A percentile compares a stretch with the other conserved stretches of the same genome.
Evolutionary conservation across 2,113 vertebrate genomes (phyloP).

Genomic region (Nerophis lumbriciformis): DNA sequence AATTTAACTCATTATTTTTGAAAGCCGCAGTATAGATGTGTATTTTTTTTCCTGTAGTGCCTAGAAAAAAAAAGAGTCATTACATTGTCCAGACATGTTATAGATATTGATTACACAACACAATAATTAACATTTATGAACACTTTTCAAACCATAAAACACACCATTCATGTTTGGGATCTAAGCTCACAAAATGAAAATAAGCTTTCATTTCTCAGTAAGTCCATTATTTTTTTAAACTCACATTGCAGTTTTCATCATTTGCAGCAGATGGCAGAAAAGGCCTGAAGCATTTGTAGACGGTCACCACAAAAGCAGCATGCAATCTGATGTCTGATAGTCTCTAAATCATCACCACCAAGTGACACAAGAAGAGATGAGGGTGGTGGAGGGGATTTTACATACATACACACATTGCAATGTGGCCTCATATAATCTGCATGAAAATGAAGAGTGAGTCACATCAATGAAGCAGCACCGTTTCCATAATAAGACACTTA

Average conservation of each 20-base stretch:
- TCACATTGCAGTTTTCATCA: constrained; percentile 60
- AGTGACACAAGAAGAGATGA: constrained; percentile 25
- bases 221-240: constrained; percentile 23
- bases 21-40: too few species aligned
- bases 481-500: constrained; percentile 42
- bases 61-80: too few species aligned
- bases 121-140: neutral
- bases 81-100: too few species aligned
- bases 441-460: constrained; percentile 42
- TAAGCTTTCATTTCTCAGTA: constrained; percentile 18
- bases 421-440: constrained; percentile 58
- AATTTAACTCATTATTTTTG: too few species aligned
- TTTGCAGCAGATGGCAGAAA: constrained; percentile 69
- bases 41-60: too few species aligned
- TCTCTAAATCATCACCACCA: constrained; percentile 44
- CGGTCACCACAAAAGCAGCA: constrained; percentile 13
- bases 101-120: too few species aligned
- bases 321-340: constrained; percentile 45
- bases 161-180: neutral
- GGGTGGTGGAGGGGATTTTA: constrained; percentile 31
- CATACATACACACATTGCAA: constrained; percentile 51
- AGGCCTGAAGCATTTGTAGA: constrained; percentile 42
- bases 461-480: constrained; percentile 33
- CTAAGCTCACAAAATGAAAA: neutral
- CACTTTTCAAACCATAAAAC: neutral